A percentile compares a stretch with the other conserved stretches of the same genome.
These are phyloP conservation scores for Sthenelais limicola DNA, from an alignment of 2,888 invertebrate species.

Conservation along the genomic window DNA sequence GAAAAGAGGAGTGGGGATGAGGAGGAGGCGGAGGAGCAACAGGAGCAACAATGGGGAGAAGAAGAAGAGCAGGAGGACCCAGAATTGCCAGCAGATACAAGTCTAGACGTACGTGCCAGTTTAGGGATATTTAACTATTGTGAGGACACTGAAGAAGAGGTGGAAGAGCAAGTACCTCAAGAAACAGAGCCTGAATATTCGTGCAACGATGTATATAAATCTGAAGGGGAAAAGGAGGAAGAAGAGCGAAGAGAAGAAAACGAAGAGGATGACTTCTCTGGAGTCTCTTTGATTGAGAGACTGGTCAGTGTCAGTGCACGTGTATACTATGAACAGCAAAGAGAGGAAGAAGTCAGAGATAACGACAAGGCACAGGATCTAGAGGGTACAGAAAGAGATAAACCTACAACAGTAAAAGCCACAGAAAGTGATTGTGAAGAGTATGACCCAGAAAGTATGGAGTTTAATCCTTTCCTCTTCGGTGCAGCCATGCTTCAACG, in stretches of 20 bases:
- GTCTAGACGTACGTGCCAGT: slow-evolving; percentile 1
- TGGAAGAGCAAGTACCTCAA: neutral
- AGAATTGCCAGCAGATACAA: neutral
- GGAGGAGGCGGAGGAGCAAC: too few relatives aligned
- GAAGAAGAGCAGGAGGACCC: neutral
- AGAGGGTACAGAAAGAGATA: too few relatives aligned
- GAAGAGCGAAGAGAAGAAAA: neutral
- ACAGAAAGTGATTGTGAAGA: too few relatives aligned
- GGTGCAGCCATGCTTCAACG: too few relatives aligned
- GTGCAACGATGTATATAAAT: neutral
- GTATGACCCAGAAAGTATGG: too few relatives aligned
- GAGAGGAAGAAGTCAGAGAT: too few relatives aligned
- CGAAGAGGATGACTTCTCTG: neutral
- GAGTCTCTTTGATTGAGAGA: neutral
- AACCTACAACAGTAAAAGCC: too few relatives aligned
- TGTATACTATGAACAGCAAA: too few relatives aligned
- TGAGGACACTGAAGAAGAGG: neutral
- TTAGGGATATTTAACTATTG: slow-evolving; percentile 5
- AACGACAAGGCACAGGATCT: too few relatives aligned
- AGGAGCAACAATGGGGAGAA: neutral
- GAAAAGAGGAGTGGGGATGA: too few relatives aligned
- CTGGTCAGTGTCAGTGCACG: too few relatives aligned
- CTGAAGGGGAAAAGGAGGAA: neutral
- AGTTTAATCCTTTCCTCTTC: too few relatives aligned
- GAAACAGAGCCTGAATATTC: neutral